Evolutionary conservation across 1,140 invertebrate genomes (phyloP).

Genomic region (Ostrea edulis): DNA sequence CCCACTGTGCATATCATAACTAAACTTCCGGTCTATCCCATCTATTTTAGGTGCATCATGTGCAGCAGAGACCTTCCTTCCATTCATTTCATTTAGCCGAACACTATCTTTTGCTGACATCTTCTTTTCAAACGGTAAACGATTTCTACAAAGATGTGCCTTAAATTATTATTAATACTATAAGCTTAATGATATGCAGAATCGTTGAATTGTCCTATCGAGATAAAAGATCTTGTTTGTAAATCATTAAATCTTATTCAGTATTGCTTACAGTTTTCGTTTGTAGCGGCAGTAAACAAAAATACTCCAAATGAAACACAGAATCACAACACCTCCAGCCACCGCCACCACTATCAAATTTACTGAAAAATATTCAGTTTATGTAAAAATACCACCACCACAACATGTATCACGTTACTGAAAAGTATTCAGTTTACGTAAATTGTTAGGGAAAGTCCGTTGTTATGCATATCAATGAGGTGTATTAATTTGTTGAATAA

Average conservation of each 20-base stretch:
- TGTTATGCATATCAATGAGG: too few relatives aligned
- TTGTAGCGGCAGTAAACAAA: background rate
- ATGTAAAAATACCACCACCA: too few relatives aligned
- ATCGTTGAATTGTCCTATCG: too few relatives aligned
- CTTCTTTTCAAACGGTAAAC: background rate
- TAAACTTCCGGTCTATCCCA: background rate
- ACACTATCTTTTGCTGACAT: background rate
- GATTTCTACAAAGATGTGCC: background rate
- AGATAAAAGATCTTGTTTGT: background rate
- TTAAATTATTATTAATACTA: background rate
- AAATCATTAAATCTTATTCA: background rate
- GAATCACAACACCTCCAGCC: background rate
- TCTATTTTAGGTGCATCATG: background rate
- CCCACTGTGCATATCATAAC: background rate
- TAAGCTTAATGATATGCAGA: too few relatives aligned
- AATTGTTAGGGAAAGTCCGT: too few relatives aligned
- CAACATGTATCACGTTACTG: too few relatives aligned
- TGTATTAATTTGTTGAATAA: too few relatives aligned
- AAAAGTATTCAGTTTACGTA: too few relatives aligned
- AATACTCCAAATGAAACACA: background rate
- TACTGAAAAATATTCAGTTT: too few relatives aligned
- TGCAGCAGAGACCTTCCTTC: background rate
- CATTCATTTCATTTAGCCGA: background rate
- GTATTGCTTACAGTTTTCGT: background rate
- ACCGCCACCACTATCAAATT: background rate